Evolutionary conservation across 2,797 vertebrate genomes (phyloP).

Genomic region (Galagoides demidoff): DNA sequence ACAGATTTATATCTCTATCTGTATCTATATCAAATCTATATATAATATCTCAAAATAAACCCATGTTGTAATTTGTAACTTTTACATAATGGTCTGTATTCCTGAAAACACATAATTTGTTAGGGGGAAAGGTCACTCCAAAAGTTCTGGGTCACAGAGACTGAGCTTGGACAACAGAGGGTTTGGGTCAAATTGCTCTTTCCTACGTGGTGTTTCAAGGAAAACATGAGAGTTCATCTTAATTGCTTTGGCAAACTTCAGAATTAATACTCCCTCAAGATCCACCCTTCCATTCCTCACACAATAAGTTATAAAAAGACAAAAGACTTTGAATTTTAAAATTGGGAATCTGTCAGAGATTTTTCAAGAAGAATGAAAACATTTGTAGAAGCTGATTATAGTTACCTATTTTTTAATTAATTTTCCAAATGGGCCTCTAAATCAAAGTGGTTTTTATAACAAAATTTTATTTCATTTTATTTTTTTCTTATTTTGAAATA

Average conservation of each 20-base stretch:
- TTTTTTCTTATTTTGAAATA: too few relatives aligned
- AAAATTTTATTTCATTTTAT: background rate
- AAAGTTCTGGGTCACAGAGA: background rate
- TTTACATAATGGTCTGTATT: background rate
- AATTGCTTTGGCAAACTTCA: background rate
- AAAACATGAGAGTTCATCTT: background rate
- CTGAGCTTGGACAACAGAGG: background rate
- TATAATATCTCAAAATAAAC: background rate
- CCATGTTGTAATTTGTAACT: background rate
- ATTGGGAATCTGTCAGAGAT: background rate
- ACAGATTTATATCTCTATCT: background rate
- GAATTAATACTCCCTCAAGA: background rate
- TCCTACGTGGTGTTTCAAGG: background rate
- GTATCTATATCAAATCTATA: background rate
- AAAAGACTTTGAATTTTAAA: background rate
- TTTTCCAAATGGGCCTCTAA: background rate
- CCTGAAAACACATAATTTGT: background rate
- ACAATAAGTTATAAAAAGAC: background rate
- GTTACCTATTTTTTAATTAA: background rate
- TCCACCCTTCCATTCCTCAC: background rate
- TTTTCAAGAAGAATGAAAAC: background rate
- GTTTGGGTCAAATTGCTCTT: background rate
- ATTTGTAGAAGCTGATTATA: background rate
- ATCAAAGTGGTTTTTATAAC: slow-evolving; percentile 33
- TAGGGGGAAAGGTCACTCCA: background rate